Evolutionary conservation across 2,113 vertebrate species (phyloP).

Genomic region (Perca fluviatilis): DNA sequence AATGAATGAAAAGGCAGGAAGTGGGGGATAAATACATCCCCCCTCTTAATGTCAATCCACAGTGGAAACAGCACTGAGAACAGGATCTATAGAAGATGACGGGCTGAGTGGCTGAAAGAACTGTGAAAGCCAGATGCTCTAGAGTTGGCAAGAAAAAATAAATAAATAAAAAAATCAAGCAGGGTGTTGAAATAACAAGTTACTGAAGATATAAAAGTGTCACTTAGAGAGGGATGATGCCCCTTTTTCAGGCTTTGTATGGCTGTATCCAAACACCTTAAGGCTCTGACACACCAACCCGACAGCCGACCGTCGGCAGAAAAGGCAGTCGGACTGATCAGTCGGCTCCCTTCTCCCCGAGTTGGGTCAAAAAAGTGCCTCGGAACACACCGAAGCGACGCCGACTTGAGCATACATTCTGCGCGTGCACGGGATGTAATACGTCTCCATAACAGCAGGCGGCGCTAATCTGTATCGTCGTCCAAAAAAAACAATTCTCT

Average conservation of each 20-base stretch:
- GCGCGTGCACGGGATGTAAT: too few relatives aligned
- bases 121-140: slow-evolving; percentile 26
- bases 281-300: too few relatives aligned
- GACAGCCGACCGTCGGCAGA: too few relatives aligned
- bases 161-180: neutral
- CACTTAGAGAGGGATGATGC: neutral
- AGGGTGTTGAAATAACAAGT: slow-evolving; percentile 32
- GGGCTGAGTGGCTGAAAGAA: slow-evolving; percentile 24
- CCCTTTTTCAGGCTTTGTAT: neutral
- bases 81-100: slow-evolving; percentile 34
- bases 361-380: too few relatives aligned
- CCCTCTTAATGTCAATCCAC: too few relatives aligned
- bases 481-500: too few relatives aligned
- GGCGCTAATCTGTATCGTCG: too few relatives aligned
- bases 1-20: slow-evolving; percentile 67
- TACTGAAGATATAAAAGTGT: neutral
- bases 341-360: too few relatives aligned
- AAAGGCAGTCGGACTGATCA: too few relatives aligned
- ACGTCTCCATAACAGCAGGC: too few relatives aligned
- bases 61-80: slow-evolving; percentile 41
- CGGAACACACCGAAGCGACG: too few relatives aligned
- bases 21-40: slow-evolving; percentile 39
- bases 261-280: neutral
- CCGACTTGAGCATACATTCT: too few relatives aligned
- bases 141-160: slow-evolving; percentile 4